Conservation (phyloP, 2,888 invertebrate genomes). For the Paralinhomoeus sp. region DNA sequence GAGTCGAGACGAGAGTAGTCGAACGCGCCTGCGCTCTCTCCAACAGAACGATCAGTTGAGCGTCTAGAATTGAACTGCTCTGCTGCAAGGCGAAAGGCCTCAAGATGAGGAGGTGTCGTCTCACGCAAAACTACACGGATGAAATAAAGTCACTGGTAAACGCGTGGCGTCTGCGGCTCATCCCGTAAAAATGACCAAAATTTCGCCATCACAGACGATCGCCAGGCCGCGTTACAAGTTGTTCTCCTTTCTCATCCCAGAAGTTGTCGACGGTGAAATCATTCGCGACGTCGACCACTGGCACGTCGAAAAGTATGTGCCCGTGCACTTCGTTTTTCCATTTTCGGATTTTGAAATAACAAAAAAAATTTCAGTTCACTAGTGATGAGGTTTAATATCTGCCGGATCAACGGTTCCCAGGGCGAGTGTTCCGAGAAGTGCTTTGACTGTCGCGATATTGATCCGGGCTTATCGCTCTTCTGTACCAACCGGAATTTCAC, state of each 20-base stretch:
- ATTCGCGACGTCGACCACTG: conserved; percentile 3
- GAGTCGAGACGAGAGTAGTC: neutral
- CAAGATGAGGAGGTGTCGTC: neutral
- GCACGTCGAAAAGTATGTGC: neutral
- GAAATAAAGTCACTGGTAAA: neutral
- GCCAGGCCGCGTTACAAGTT: neutral
- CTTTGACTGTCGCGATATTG: neutral
- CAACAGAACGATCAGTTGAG: too few relatives aligned
- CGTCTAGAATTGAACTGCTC: conserved; percentile 7
- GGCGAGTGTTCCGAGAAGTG: conserved; percentile 1
- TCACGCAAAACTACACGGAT: conserved; percentile 2
- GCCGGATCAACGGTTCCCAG: neutral
- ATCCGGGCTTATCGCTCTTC: too few relatives aligned
- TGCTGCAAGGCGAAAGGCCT: conserved; percentile 2
- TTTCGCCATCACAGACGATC: neutral
- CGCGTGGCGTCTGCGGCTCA: too few relatives aligned
- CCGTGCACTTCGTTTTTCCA: too few relatives aligned
- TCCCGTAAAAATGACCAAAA: too few relatives aligned
- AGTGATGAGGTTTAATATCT: neutral
- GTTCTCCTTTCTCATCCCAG: neutral
- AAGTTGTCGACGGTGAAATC: neutral
- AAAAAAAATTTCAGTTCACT: neutral
- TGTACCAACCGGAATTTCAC: neutral
- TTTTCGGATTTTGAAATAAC: too few relatives aligned
- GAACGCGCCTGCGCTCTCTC: too few relatives aligned